Base-by-base conservation (phyloP, 2,113 vertebrate genomes). In the Arvicanthis niloticus region DNA sequence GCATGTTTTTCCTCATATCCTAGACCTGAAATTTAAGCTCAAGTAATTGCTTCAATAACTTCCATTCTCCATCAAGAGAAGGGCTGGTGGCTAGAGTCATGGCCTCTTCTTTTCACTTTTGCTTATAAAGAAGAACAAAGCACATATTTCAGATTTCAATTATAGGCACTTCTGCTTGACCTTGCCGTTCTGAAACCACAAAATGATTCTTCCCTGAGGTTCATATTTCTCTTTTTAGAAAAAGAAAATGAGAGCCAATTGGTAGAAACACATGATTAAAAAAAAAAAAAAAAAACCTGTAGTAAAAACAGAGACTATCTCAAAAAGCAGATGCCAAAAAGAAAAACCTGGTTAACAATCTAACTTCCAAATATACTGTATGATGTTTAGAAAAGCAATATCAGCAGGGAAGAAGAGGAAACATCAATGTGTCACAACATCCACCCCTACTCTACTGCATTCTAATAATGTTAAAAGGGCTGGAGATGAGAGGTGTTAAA, bases 251-350 rank as follows among this genome's bases (percentile, higher is more conserved):
- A 91, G 48, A 97, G 70, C 91, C 93, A 91, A 92, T 85, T 70
- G 62, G 88, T 77, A 95, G 67, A 62, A 96, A 87, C 89, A 89
- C 34, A 37, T 72, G 84, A 91, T 58, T 70, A 19, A 91, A 94
- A 95, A 88, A 90, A 93, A 51, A 92, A 93, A 51, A 77, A 29
- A 73, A 40, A 75, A 78, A 34, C 0, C 12, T 62, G 37, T n/a
- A 95, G 60, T 68, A 34, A 93, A 95, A 97, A 88, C 34, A 60
- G 80, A 92, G 96, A 92, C 48, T 60, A 31, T 91, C 53, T 96
- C 73, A 91, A 96, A 95, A 7, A 94, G 40, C 96, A 97, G 92
- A 94, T 96, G 95, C 81, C 92, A 68, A 95, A 85, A 95, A 89
- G 85, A 92, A 93, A 97, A 93, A 80, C 68, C 53, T 94, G 85